A percentile compares a stretch with the other conserved stretches of the same genome.
Conservation (phyloP, 2,113 vertebrate species). For the Carettochelys insculpta region DNA sequence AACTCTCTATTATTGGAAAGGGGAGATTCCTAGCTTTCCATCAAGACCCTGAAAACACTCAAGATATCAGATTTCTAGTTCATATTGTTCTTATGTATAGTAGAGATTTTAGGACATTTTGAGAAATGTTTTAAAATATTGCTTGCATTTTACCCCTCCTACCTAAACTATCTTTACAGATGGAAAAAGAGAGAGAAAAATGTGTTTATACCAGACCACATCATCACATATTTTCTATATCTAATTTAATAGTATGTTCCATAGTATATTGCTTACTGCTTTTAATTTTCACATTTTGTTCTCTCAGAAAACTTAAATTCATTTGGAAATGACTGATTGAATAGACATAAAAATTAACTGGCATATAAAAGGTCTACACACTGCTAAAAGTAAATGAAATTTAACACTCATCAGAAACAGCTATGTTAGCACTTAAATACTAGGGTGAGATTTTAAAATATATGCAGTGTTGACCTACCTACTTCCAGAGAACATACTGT, state of each 20-base stretch:
- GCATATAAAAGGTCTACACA: rapidly evolving
- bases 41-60: neutral
- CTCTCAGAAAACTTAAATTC: neutral
- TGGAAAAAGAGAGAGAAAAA: neutral
- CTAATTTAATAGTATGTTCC: neutral
- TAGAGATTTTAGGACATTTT: neutral
- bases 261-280: neutral
- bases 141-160: rapidly evolving
- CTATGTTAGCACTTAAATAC: rapidly evolving
- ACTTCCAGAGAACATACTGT: neutral
- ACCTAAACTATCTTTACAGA: neutral
- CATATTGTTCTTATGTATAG: neutral
- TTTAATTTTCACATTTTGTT: neutral
- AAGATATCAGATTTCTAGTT: neutral
- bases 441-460: neutral
- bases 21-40: neutral
- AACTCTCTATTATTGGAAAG: rapidly evolving
- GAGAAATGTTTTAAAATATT: neutral
- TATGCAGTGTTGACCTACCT: neutral
- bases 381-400: neutral
- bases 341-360: neutral
- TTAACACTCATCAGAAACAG: rapidly evolving
- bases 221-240: rapidly evolving
- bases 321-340: rapidly evolving
- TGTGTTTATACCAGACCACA: neutral